Evolutionary conservation across 2,113 vertebrate genomes (phyloP).

Genomic region (Egretta garzetta): DNA sequence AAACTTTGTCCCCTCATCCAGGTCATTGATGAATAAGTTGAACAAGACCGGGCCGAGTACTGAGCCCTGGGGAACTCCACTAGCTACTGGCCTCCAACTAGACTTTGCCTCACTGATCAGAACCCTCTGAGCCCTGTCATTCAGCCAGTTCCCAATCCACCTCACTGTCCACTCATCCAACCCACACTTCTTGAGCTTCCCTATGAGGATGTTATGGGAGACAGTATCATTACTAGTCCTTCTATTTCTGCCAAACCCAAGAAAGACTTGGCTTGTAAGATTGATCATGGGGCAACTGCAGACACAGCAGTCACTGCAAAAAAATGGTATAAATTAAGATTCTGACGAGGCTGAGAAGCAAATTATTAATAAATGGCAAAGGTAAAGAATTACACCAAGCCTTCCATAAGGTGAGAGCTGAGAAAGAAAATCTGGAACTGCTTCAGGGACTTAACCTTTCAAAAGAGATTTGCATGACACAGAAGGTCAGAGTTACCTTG

Average conservation of each 20-base stretch:
- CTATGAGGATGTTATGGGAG: too few relatives aligned
- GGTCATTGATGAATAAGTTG: too few relatives aligned
- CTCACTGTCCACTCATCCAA: too few relatives aligned
- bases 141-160: too few relatives aligned
- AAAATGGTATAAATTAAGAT: not conserved
- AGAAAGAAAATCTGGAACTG: not conserved
- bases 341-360: not conserved
- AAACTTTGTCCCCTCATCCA: too few relatives aligned
- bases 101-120: too few relatives aligned
- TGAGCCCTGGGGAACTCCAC: too few relatives aligned
- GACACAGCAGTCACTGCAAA: not conserved
- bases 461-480: not conserved
- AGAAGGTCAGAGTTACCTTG: not conserved
- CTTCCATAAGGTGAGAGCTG: not conserved
- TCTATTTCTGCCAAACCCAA: not conserved
- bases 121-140: too few relatives aligned
- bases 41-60: too few relatives aligned
- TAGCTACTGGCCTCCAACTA: too few relatives aligned
- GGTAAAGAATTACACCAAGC: not conserved
- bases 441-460: not conserved
- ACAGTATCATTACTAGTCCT: not conserved
- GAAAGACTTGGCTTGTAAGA: not conserved
- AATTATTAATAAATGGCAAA: not conserved
- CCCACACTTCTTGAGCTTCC: too few relatives aligned
- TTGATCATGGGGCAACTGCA: not conserved